Evolutionary conservation across 2,888 invertebrate genomes (phyloP).

Genomic region (Andricus quercusramuli): DNA sequence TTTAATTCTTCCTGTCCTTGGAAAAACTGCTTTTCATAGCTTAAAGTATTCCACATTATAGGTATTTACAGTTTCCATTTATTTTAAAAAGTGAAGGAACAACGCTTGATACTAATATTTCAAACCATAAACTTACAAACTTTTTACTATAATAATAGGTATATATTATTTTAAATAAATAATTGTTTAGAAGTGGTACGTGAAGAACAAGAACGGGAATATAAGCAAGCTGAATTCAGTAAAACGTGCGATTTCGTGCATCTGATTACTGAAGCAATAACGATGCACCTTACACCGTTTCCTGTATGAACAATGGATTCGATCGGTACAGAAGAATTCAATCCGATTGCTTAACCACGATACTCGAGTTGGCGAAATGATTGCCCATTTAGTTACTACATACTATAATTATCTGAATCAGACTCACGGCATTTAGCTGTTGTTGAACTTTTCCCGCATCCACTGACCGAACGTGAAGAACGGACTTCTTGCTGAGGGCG

Average conservation of each 20-base stretch:
- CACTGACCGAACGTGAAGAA: conserved; percentile 84
- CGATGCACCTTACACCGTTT: conserved; percentile 39
- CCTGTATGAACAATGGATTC: conserved; percentile 39
- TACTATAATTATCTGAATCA: conserved; percentile 40
- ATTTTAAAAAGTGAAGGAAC: too few relatives aligned
- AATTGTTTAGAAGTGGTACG: background rate
- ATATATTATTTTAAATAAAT: too few relatives aligned
- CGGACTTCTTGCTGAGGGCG: conserved; percentile 84
- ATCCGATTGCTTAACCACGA: conserved; percentile 35
- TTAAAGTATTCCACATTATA: too few relatives aligned
- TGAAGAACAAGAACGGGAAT: background rate
- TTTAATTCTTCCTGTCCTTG: background rate
- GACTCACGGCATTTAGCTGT: conserved; percentile 84
- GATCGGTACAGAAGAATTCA: conserved; percentile 25
- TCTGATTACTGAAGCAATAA: conserved; percentile 24
- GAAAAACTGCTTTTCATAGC: too few relatives aligned
- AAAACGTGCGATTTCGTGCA: conserved; percentile 20
- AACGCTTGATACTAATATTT: too few relatives aligned
- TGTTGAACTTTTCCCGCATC: conserved; percentile 85
- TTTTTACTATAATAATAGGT: too few relatives aligned
- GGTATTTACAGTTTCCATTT: too few relatives aligned
- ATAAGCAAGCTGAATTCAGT: background rate
- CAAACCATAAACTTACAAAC: too few relatives aligned
- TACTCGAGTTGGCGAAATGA: conserved; percentile 14
- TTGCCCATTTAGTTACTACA: conserved; percentile 36